Evolutionary conservation across 2,888 invertebrate genomes (phyloP), one percentile per base, ranked within the genome.

Genomic region (Pterostichus niger): DNA sequence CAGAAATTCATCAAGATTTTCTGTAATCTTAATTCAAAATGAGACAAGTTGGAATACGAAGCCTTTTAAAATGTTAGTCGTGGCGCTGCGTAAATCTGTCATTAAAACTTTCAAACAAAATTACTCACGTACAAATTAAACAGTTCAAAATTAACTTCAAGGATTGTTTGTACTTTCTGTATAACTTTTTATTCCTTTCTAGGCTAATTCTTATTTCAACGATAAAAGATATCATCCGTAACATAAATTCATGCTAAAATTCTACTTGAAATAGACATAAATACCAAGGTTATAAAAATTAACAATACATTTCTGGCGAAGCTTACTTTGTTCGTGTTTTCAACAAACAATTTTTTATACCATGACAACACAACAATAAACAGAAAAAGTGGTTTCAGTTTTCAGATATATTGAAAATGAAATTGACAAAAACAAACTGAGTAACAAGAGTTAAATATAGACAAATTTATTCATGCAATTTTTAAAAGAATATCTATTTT

Each of bases 121-220:
- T 77, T 77, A 77, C 56, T 77, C 77, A 77, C 75, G 77, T 77
- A 77, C 77, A 77, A 77, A 77, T 77, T 54, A 77, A 77, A 77
- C 77, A 77, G 77, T 77, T 77, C 77, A 77, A 77, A 77, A 77
- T 77, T 54, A 77, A 77, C 56, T 77, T 77, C 17, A 77, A 77
- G 77, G 44, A 75, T 75, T 75, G 75, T 75, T 75, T 75, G 75
- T 52, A 46, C 71, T 71, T 49, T 71, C 71, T 46, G 49, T 46
- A 17, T 46, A 71, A 71, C 71, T 71, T 71, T 71, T 71, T 71
- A 44, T 71, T 71, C 71, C 49, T 46, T 71, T 71, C 46, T 71
- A 64, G 64, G 31, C 64, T 44, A 46, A 49, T 71, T 71, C 59
- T 71, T 46, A 71, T 71, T 71, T 44, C 49, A 71, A 71, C 49